These are phyloP conservation scores for Hypotaenidia okinawae DNA, from an alignment of 2,797 vertebrate species.

Conservation along the genomic window DNA sequence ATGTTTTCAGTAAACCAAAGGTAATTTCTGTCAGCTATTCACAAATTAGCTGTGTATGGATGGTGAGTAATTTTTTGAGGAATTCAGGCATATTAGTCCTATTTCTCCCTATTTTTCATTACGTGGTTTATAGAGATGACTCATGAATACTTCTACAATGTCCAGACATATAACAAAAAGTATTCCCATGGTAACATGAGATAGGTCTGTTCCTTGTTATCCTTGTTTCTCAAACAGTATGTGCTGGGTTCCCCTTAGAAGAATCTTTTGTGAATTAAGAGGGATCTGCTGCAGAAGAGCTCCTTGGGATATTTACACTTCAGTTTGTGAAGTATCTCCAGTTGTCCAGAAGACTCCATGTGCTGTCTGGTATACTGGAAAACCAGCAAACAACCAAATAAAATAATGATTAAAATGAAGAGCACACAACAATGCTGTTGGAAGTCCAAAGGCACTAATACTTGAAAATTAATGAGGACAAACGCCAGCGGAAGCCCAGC, in stretches of 20 bases:
- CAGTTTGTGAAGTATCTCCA: neutral
- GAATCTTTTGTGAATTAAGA: slow-evolving; percentile 36
- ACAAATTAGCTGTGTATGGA: neutral
- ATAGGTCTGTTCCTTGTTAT: neutral
- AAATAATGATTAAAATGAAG: neutral
- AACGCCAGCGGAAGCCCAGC: neutral
- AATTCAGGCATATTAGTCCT: neutral
- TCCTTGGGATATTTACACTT: neutral
- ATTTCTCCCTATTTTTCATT: neutral
- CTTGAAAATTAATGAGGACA: neutral
- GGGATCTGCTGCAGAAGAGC: neutral
- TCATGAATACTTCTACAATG: neutral
- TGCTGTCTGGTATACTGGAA: neutral
- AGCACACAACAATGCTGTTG: neutral
- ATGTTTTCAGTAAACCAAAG: neutral
- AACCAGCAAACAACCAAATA: neutral
- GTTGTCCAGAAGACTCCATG: neutral
- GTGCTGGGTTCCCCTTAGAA: neutral
- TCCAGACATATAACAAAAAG: slow-evolving; percentile 10
- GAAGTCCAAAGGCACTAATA: neutral
- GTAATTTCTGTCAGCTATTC: neutral
- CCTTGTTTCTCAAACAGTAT: neutral
- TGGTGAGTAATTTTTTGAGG: neutral
- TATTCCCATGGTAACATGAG: slow-evolving; percentile 1
- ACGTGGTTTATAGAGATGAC: neutral